These are phyloP conservation scores for Todus mexicanus DNA, from an alignment of 2,797 vertebrate species.

Conservation along the genomic window DNA sequence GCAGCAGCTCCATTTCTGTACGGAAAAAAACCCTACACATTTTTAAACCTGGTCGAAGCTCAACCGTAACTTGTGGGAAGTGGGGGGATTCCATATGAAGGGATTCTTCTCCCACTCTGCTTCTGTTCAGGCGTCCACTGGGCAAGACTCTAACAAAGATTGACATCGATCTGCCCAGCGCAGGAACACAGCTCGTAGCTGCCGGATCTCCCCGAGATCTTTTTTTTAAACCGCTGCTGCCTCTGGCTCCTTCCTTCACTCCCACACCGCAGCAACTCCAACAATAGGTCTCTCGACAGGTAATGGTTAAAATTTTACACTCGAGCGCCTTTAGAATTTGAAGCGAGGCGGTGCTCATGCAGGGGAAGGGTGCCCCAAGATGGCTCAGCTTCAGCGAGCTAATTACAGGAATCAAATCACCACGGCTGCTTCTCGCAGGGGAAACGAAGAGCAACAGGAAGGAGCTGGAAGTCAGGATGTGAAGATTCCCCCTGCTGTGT, in stretches of 20 bases:
- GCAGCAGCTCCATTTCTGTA: not conserved
- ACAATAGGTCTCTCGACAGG: not conserved
- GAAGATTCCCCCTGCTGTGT: not conserved
- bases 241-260: not conserved
- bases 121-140: fast-evolving
- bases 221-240: not conserved
- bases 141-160: not conserved
- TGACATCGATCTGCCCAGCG: not conserved
- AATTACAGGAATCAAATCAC: not conserved
- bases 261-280: not conserved
- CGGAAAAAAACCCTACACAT: not conserved
- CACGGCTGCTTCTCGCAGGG: not conserved
- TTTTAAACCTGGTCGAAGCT: not conserved
- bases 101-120: not conserved
- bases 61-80: not conserved
- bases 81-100: not conserved
- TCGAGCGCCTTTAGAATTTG: fast-evolving
- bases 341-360: not conserved
- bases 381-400: not conserved
- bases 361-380: not conserved
- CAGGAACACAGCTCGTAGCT: not conserved
- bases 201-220: not conserved
- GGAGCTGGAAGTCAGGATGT: not conserved
- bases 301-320: not conserved
- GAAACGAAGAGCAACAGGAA: not conserved